Conservation (phyloP, 2,888 invertebrate genomes). For the Ichneumoninae sp. region DNA sequence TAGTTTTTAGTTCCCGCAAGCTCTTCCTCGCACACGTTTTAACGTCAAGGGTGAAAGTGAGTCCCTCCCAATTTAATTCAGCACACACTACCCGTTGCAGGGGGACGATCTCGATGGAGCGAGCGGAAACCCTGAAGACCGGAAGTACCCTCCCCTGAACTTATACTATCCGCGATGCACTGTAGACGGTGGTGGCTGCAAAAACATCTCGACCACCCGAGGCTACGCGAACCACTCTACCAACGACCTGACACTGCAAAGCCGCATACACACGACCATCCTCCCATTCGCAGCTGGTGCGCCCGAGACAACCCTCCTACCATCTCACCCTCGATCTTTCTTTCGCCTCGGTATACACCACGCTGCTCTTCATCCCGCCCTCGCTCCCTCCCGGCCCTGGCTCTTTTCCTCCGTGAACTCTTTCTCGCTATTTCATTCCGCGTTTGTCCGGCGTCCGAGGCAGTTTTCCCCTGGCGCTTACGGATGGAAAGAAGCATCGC, state of each 20-base stretch:
- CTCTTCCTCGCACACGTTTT: constrained; percentile 32
- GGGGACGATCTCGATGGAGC: constrained; percentile 29
- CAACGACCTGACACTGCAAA: constrained; percentile 47
- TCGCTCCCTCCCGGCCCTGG: not conserved
- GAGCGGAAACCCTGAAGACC: constrained; percentile 33
- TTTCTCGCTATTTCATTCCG: constrained; percentile 57
- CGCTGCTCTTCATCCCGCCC: constrained; percentile 3
- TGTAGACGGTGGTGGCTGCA: constrained; percentile 19
- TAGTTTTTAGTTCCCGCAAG: not conserved
- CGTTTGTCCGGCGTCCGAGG: constrained; percentile 44
- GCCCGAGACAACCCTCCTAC: constrained; percentile 24
- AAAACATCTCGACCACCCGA: constrained; percentile 48
- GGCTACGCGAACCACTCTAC: constrained; percentile 35
- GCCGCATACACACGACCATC: constrained; percentile 11
- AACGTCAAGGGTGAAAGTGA: constrained; percentile 11
- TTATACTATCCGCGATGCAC: constrained; percentile 29
- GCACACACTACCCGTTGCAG: not conserved
- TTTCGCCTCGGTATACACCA: constrained; percentile 5
- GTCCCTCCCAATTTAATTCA: constrained; percentile 27
- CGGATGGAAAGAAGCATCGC: constrained; percentile 43
- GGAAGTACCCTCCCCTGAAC: constrained; percentile 30
- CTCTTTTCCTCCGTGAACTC: constrained; percentile 35
- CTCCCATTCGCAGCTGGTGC: constrained; percentile 30
- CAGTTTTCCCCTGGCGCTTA: constrained; percentile 44
- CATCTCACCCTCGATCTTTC: constrained; percentile 16